A percentile compares a stretch with the other conserved stretches of the same genome.
phyloP scores from a whole-genome alignment of 2,888 invertebrate species.

The Dastarcus helophoroides region DNA sequence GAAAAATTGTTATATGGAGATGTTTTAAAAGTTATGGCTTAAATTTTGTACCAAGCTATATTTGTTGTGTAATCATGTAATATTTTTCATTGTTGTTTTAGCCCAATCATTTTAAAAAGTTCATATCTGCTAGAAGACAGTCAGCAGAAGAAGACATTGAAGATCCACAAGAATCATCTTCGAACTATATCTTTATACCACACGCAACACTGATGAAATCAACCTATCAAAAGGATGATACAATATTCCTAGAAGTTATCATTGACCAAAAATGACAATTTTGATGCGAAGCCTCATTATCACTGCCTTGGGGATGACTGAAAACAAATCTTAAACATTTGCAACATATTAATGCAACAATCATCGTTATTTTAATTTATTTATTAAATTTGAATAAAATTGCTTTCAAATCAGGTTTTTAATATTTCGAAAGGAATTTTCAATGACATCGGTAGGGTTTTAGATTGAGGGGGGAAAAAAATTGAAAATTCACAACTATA shows the following conservation, averaged over 20 bases:
- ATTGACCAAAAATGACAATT: constrained; percentile 23
- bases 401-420: too few relatives aligned
- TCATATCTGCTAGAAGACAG: constrained; percentile 44
- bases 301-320: too few relatives aligned
- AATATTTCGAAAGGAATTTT: too few relatives aligned
- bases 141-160: constrained; percentile 36
- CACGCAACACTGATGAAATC: constrained; percentile 50
- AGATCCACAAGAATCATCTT: constrained; percentile 36
- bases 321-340: too few relatives aligned
- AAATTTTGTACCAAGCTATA: too few relatives aligned
- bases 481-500: too few relatives aligned
- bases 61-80: background rate
- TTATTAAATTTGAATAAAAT: too few relatives aligned
- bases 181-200: constrained; percentile 55
- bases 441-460: too few relatives aligned
- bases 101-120: constrained; percentile 53
- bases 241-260: constrained; percentile 48
- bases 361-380: too few relatives aligned
- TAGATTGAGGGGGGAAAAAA: too few relatives aligned
- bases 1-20: too few relatives aligned
- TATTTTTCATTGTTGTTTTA: constrained; percentile 22
- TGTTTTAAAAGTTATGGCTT: constrained; percentile 8
- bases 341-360: too few relatives aligned
- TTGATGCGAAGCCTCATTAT: constrained; percentile 19
- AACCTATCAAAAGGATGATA: constrained; percentile 47